Percentiles rank a stretch among this genome's conserved stretches.
Evolutionary conservation across 2,797 vertebrate genomes (phyloP).

Genomic region (Momotus momota): DNA sequence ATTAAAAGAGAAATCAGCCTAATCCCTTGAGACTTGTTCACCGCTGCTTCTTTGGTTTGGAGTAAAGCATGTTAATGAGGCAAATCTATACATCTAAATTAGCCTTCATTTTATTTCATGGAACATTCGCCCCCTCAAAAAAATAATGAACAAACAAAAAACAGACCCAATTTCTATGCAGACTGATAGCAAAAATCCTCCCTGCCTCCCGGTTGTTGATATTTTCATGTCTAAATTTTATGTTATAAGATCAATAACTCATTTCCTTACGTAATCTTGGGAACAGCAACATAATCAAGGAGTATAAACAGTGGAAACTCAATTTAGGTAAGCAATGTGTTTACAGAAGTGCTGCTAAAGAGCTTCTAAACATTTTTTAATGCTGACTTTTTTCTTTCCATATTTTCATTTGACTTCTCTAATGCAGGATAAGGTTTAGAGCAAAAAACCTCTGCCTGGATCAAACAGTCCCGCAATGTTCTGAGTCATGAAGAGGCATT

Average conservation of each 20-base stretch:
- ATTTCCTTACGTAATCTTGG: neutral
- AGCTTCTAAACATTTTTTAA: neutral
- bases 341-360: neutral
- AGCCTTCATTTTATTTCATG: neutral
- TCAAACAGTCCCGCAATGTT: neutral
- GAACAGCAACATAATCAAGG: conserved; percentile 7
- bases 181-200: neutral
- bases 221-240: too few relatives aligned
- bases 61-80: neutral
- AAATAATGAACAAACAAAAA: neutral
- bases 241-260: conserved; percentile 7
- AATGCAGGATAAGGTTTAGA: neutral
- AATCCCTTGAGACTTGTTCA: neutral
- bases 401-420: neutral
- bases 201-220: neutral
- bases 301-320: neutral
- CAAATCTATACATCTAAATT: neutral
- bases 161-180: neutral
- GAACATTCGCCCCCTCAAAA: neutral
- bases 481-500: neutral
- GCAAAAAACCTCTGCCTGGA: neutral
- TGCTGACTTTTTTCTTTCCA: neutral
- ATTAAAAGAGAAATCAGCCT: neutral
- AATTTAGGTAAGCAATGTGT: neutral
- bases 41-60: neutral